Evolutionary conservation across 1,140 invertebrate genomes (phyloP), one percentile per base, ranked within the genome.

Genomic region (Megalonaias nervosa): DNA sequence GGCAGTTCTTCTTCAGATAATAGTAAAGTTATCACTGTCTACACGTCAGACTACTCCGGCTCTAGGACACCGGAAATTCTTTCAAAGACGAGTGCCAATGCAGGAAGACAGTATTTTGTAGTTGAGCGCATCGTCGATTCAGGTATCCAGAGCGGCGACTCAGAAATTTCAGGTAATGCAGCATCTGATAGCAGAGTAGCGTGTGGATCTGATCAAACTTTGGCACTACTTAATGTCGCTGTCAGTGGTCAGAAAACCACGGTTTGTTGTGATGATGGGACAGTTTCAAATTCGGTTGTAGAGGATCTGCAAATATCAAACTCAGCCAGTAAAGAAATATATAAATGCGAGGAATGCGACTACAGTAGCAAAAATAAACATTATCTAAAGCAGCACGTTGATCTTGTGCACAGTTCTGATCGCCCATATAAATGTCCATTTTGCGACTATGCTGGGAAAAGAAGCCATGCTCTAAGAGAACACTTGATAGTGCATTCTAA

Each of bases 391-490:
- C 89, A 90, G 74, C 89, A 90, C 79, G 83, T 89, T 23, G 88
- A 89, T 67, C 84, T 90, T 14, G 89, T 90, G 21, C 89, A 90
- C 76, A 87, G 77, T 59, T 81, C 85, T 31, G 87, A 85, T n/a
- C 75, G 89, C 23, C 88, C 88, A 14, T 90, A 84, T 75, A 90
- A 90, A 68, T 90, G 89, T 80, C 89, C 89, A 5, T 89, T 86
- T 75, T 90, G 89, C 80, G 89, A 90, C 76, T 90, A 90, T 80
- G 89, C 89, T 62, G 89, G 89, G 12, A 90, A 90, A 76, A 83
- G 89, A 1, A 88, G 88, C 64, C 88, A 90, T 68, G 86, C 89
- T 11, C 66, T 90, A 23, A 83, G 88, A 31, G 89, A 90, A 75
- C 89, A 90, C 69, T 64, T 90, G 57, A 83, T 90, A 21, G 89